Conservation (phyloP, 2,888 invertebrate species). For the Oxyteleia sp. region DNA sequence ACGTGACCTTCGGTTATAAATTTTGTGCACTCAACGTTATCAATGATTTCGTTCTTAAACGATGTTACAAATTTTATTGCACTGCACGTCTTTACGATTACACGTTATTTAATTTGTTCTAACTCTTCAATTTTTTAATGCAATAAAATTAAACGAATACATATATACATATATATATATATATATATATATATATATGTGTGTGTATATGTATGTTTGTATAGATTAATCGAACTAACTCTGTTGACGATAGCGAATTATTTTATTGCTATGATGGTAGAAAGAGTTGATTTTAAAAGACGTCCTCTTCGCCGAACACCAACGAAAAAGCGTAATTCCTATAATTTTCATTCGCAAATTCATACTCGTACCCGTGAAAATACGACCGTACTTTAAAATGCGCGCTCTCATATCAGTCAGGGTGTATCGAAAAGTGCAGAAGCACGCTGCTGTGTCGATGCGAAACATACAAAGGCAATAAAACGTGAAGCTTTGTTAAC, state of each 20-base stretch:
- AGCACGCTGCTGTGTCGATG: background rate
- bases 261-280: too few relatives aligned
- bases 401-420: background rate
- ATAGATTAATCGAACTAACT: too few relatives aligned
- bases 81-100: slow-evolving; percentile 35
- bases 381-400: background rate
- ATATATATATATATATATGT: too few relatives aligned
- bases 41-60: slow-evolving; percentile 21
- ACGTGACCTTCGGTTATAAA: slow-evolving; percentile 16
- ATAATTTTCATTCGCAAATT: background rate
- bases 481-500: background rate
- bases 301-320: too few relatives aligned
- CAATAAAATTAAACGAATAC: slow-evolving; percentile 4
- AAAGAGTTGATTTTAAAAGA: too few relatives aligned
- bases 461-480: background rate
- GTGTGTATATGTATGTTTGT: too few relatives aligned
- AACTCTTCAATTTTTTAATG: slow-evolving; percentile 12
- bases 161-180: too few relatives aligned
- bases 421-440: background rate
- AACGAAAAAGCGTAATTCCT: background rate
- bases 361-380: background rate
- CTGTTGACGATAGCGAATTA: too few relatives aligned
- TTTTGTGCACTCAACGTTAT: background rate
- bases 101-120: slow-evolving; percentile 23
- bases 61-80: slow-evolving; percentile 51